Conservation (phyloP, 2,797 vertebrate species). For the Scyliorhinus canicula region DNA sequence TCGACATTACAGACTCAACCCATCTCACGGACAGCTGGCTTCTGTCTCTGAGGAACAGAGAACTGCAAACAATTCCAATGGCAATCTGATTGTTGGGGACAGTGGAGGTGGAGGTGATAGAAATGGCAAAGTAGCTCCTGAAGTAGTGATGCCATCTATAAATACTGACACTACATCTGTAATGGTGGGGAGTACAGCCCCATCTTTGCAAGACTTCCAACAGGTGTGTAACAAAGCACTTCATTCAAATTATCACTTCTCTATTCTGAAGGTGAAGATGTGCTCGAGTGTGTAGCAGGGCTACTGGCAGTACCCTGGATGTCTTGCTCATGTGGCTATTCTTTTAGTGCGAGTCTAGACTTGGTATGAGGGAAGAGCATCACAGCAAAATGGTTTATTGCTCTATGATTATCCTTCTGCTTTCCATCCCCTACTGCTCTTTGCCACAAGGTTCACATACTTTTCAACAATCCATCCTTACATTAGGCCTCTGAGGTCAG, state of each 20-base stretch:
- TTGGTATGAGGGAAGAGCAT: background rate
- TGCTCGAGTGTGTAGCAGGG: background rate
- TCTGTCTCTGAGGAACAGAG: conserved; percentile 43
- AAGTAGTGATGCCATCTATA: background rate
- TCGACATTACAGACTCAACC: conserved; percentile 83
- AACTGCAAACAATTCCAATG: conserved; percentile 42
- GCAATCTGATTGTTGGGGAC: conserved; percentile 39
- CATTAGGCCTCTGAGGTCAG: background rate
- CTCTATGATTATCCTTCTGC: background rate
- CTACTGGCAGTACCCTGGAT: background rate
- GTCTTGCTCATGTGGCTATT: background rate
- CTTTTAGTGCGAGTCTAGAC: background rate
- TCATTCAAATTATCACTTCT: background rate
- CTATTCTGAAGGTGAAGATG: background rate
- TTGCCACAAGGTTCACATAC: background rate
- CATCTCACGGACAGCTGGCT: conserved; percentile 63
- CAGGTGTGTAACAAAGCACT: conserved; percentile 50
- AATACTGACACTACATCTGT: conserved; percentile 41
- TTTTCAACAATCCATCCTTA: background rate
- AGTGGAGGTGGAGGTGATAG: conserved; percentile 38
- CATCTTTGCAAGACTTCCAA: conserved; percentile 33
- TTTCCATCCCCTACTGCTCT: background rate
- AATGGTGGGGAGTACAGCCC: conserved; percentile 38
- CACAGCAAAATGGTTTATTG: background rate
- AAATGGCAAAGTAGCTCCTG: background rate